Conservation (phyloP, 2,113 vertebrate genomes). For the Colaptes auratus region DNA sequence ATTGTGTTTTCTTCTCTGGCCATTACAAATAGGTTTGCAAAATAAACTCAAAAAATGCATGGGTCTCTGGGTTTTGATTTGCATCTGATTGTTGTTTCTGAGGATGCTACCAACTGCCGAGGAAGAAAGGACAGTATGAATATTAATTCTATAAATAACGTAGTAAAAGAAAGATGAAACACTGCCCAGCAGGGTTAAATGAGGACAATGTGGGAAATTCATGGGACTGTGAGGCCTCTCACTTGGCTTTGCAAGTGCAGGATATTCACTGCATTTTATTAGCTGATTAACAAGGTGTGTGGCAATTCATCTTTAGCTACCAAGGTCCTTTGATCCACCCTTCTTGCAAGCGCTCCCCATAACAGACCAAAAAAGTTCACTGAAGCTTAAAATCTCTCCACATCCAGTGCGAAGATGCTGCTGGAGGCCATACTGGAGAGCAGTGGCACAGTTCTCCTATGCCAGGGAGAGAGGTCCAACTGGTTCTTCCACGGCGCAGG, state of each 20-base stretch:
- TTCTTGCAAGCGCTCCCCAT: rapidly evolving
- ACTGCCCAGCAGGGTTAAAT: conserved; percentile 26
- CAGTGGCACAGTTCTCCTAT: rapidly evolving
- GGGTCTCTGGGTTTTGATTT: conserved; percentile 7
- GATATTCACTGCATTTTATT: conserved; percentile 37
- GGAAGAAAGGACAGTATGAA: conserved; percentile 10
- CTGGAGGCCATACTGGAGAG: neutral
- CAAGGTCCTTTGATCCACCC: conserved; percentile 21
- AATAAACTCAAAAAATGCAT: conserved; percentile 15
- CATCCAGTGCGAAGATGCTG: neutral
- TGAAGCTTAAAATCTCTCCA: rapidly evolving
- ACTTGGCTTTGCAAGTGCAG: conserved; percentile 15
- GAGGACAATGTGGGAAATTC: conserved; percentile 13
- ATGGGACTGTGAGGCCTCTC: neutral
- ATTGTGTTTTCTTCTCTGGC: conserved; percentile 54
- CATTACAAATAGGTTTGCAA: conserved; percentile 43
- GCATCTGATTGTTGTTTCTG: conserved; percentile 9
- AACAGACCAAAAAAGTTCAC: neutral
- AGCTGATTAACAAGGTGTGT: conserved; percentile 50
- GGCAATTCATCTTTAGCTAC: conserved; percentile 45
- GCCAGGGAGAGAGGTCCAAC: neutral
- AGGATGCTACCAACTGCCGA: conserved; percentile 31
- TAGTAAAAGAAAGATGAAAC: neutral
- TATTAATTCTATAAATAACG: conserved; percentile 31
- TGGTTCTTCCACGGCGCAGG: rapidly evolving